Percentiles rank a stretch among this genome's conserved stretches.
Conservation (phyloP, 2,113 vertebrate genomes). For the Halcyon senegalensis region DNA sequence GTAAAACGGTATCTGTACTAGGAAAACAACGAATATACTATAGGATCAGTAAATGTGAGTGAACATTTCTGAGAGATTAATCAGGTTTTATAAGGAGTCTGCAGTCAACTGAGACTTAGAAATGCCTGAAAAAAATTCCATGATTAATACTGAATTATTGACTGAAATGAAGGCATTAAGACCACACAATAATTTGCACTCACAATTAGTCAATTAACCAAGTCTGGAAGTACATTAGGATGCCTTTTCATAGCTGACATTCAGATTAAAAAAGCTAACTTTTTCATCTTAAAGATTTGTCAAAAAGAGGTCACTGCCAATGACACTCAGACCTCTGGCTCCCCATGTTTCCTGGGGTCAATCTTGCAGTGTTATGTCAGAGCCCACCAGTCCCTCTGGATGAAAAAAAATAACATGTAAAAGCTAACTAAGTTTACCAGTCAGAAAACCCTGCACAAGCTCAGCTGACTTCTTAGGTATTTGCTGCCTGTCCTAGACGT, state of each 20-base stretch:
- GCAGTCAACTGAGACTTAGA: not conserved
- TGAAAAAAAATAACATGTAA: not conserved
- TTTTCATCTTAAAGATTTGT: not conserved
- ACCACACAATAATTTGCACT: slow-evolving; percentile 9
- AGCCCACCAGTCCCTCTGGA: not conserved
- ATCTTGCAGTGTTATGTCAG: not conserved
- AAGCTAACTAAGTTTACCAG: not conserved
- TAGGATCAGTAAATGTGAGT: no score
- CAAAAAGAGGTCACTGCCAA: not conserved
- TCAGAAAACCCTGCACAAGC: not conserved
- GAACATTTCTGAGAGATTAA: not conserved
- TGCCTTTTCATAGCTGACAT: not conserved
- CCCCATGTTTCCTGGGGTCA: not conserved
- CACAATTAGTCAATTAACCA: slow-evolving; percentile 9
- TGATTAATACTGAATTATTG: slow-evolving; percentile 30
- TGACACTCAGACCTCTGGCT: not conserved
- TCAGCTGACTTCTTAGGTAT: not conserved
- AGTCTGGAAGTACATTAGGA: not conserved
- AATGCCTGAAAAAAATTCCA: not conserved
- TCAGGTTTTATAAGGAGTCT: not conserved
- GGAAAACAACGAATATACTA: not conserved
- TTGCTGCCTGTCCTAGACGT: not conserved
- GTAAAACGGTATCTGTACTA: not conserved
- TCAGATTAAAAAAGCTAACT: not conserved
- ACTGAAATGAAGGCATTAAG: slow-evolving; percentile 9